Evolutionary conservation across 2,888 invertebrate species (phyloP), one percentile per base, ranked within the genome.

Genomic region (Nowickia ferox): DNA sequence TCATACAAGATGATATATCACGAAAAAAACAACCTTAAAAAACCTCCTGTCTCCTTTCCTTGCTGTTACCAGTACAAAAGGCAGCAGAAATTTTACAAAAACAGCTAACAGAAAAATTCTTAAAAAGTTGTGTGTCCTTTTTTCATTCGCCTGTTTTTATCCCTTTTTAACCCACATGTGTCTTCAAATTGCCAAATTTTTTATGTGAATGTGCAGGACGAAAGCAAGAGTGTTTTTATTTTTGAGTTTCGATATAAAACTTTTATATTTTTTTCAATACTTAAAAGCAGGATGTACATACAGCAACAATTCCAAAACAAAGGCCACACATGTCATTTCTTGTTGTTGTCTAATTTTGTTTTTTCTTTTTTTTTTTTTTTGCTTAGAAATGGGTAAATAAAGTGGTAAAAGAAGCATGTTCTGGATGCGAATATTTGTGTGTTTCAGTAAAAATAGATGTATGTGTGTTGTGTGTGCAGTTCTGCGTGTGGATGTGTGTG

Each of bases 261-360:
- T 85, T 85, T 85, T 85, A 85, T 85, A 82, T 74, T 57, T 85
- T 30, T 85, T 85, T 85, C 82, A 82, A 85, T 78, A 80, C 66
- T 75, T 84, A 30, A 46, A 66, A 40, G 57, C 6, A 57, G 40
- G n/a, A 53, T 2, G 5, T 17, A 19, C 9, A 68, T 51, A 48
- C 17, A 79, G 30, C 51, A 74, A 59, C 48, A 48, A 59, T 38
- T 48, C 11, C 15, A 22, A 72, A 53, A 76, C 40, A 71, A 84
- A 72, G 71, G 72, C 71, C 79, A 80, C 86, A 86, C 86, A 86
- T 86, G 84, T 84, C 86, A 86, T 72, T 79, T 76, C 51, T 59
- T 78, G 61, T 69, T 76, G 61, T 75, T 82, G 68, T 69, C 51
- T 42, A 15, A 57, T 8, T 55, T 42, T 51, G n/a, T 51, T 15